These are phyloP conservation scores for Rhodeus uyekii DNA, from an alignment of 2,797 vertebrate species.

Conservation along the genomic window DNA sequence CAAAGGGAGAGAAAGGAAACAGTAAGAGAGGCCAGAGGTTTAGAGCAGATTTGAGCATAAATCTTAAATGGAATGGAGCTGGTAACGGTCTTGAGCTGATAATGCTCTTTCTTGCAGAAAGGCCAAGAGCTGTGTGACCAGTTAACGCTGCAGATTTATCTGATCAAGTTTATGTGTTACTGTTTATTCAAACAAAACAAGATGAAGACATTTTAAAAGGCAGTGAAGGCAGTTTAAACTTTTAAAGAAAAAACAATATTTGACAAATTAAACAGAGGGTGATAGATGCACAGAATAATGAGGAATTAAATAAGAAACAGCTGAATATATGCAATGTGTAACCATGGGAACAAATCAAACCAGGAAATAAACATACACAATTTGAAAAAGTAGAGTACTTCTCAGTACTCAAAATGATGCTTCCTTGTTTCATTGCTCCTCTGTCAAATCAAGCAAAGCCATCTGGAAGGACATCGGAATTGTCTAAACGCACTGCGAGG, in stretches of 20 bases:
- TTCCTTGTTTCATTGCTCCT: too few species aligned
- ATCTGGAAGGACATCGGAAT: too few species aligned
- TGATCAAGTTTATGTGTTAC: neutral
- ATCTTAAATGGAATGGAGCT: conserved; percentile 15
- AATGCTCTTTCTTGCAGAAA: conserved; percentile 65
- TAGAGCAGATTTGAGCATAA: neutral
- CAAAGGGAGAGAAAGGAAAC: conserved; percentile 6
- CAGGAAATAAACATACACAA: too few species aligned
- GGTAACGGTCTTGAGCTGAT: conserved; percentile 44
- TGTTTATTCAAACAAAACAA: neutral
- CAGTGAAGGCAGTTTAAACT: neutral
- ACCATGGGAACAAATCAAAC: too few species aligned
- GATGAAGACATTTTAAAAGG: neutral
- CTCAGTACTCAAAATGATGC: too few species aligned
- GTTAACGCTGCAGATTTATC: conserved; percentile 35
- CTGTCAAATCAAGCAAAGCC: too few species aligned
- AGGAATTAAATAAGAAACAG: neutral
- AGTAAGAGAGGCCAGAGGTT: conserved; percentile 41
- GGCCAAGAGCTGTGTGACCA: conserved; percentile 67
- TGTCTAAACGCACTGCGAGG: too few species aligned
- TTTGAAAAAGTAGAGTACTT: too few species aligned
- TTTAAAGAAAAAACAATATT: neutral
- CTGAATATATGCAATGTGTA: too few species aligned
- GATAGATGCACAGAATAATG: neutral
- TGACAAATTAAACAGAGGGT: neutral